A percentile compares a stretch with the other conserved stretches of the same genome.
Conservation (phyloP, 2,888 invertebrate genomes). For the Neoascia interrupta region DNA sequence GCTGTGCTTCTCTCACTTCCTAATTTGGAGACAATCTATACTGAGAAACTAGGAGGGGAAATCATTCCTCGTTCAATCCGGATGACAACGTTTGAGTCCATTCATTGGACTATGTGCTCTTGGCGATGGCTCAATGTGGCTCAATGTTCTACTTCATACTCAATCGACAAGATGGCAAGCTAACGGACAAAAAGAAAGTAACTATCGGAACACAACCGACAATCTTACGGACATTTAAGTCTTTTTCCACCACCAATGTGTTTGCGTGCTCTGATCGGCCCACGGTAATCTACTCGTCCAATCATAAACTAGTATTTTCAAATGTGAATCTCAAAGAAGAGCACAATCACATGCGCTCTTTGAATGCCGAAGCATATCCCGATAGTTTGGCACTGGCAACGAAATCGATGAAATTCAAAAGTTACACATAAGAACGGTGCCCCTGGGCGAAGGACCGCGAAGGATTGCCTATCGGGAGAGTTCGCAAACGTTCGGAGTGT, state of each 20-base stretch:
- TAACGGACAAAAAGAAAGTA: constrained; percentile 95
- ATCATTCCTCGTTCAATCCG: constrained; percentile 97
- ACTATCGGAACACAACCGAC: constrained; percentile 99
- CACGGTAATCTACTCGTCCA: constrained; percentile 99
- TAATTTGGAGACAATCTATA: constrained; percentile 88
- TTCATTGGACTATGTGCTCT: constrained; percentile 95
- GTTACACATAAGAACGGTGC: constrained; percentile 96
- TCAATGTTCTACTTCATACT: constrained; percentile 97
- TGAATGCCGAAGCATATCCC: constrained; percentile 96
- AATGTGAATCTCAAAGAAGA: constrained; percentile 97
- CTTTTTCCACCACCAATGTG: constrained; percentile 95
- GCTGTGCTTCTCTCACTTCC: constrained; percentile 92
- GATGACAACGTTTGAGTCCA: constrained; percentile 95
- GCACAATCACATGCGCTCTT: constrained; percentile 98
- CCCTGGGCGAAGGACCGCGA: constrained; percentile 95
- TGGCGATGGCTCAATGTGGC: constrained; percentile 98
- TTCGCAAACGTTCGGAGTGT: constrained; percentile 95
- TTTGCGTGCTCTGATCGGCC: constrained; percentile 99
- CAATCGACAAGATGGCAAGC: constrained; percentile 86
- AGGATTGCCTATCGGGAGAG: constrained; percentile 97
- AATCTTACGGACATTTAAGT: constrained; percentile 92
- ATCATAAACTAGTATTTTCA: constrained; percentile 98
- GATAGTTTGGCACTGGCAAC: constrained; percentile 84
- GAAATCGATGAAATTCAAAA: constrained; percentile 98
- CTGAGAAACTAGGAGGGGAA: constrained; percentile 94